Evolutionary conservation across 2,888 invertebrate genomes (phyloP), one percentile per base, ranked within the genome.

Genomic region (Venusia cambrica): DNA sequence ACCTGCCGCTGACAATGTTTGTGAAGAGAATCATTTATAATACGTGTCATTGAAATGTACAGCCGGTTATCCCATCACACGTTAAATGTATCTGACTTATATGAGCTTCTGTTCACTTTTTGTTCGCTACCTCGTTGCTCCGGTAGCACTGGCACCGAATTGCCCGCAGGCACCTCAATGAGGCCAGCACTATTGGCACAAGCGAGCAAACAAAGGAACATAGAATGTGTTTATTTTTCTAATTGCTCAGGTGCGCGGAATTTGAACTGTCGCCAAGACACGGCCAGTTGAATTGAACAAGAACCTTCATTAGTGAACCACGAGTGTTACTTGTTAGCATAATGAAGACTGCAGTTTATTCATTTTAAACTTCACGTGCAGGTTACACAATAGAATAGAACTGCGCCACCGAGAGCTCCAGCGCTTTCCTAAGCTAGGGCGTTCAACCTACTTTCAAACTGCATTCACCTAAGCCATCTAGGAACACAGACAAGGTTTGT

Each of bases 101-200:
- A n/a, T 50, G 45, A 50, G 66, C 64, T 69, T 54, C 64, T 64
- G 69, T 68, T 59, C 51, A 31, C 56, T 63, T 62, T 60, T 66
- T 57, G 38, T 38, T 10, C 34, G 38, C 44, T 39, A 28, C 29
- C 46, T 42, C 13, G 10, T 11, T 31, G 17, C 46, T 36, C 37
- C 28, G 42, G 47, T 45, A 48, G 54, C 51, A 56, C 56, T 31
- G 24, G 35, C 16, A 49, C 56, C 55, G n/a, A n/a, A 53, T 54
- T 55, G 60, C 57, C 53, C 54, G 51, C 53, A 52, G 61, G 64
- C 67, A 66, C 62, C 64, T 59, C 63, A 75, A 64, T 62, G 73
- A 69, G 78, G 79, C 71, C 76, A 66, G 52, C 51, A 48, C 49
- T 80, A 68, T 77, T 72, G 62, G 70, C 63, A 53, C 58, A 64